Conservation (phyloP, 2,797 vertebrate species). For the Sebastiscus tertius region DNA sequence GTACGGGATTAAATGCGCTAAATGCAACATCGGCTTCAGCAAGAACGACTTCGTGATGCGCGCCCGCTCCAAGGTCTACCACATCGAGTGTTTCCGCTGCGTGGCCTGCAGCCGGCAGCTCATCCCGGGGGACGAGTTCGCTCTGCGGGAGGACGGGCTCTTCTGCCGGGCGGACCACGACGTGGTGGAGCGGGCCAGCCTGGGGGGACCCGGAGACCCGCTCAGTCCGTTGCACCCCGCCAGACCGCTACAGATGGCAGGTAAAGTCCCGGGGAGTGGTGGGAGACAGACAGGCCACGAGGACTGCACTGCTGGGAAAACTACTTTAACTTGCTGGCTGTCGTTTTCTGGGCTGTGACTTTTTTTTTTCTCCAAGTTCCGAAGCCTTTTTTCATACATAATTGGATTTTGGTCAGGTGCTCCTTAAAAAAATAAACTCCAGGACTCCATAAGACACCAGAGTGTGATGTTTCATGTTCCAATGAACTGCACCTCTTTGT, state of each 20-base stretch:
- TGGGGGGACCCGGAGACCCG: constrained; percentile 87
- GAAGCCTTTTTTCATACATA: neutral
- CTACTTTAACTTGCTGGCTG: neutral
- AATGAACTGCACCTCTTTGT: neutral
- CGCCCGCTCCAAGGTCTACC: constrained; percentile 96
- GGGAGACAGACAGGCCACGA: neutral
- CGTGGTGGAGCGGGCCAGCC: constrained; percentile 92
- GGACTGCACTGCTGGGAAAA: neutral
- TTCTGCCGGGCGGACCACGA: constrained; percentile 97
- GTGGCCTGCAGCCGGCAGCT: constrained; percentile 97
- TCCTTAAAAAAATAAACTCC: neutral
- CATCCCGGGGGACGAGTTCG: constrained; percentile 97
- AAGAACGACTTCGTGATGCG: constrained; percentile 99
- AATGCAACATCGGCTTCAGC: constrained; percentile 98
- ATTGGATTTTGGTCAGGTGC: neutral
- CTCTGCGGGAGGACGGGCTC: constrained; percentile 93
- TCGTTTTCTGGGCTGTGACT: neutral
- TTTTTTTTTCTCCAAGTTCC: neutral
- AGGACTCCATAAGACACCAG: neutral
- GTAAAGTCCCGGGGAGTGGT: constrained; percentile 77
- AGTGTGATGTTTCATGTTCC: neutral
- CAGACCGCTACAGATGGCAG: constrained; percentile 97
- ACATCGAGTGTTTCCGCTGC: constrained; percentile 98
- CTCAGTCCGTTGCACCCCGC: constrained; percentile 94
- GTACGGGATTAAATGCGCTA: constrained; percentile 97